Evolutionary conservation across 64 coral and sea anemone genomes (phyloP), one percentile per base, ranked within the genome.

Genomic region (Pocillopora verrucosa): DNA sequence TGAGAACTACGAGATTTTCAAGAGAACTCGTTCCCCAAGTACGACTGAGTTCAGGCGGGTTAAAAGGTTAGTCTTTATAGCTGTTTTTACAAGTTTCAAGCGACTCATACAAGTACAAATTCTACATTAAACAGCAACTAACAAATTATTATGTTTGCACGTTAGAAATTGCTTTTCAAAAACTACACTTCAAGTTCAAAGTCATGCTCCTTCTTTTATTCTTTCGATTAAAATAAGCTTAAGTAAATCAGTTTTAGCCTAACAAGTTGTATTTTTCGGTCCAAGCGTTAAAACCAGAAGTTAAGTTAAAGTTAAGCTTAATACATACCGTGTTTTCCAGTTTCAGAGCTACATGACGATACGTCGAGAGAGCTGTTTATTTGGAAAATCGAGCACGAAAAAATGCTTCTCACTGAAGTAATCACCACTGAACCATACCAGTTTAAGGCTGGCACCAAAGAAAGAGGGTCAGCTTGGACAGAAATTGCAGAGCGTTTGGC

Each of bases 81-180:
- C 26, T 74, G 26, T 74, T 74, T 74, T 74, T 34, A 74, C 3
- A 74, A 74, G 72, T 74, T 74, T 74, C 12, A 74, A 74, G 72
- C 26, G 72, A 74, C 72, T 74, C 72, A 26, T 74, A 34, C 72
- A 26, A 74, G 72, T 74, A 34, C 15, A 74, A 74, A 74, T 74
- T 74, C 15, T 74, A 74, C 72, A 74, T 74, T 74, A 74, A 74
- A 74, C 72, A 74, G 72, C 72, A 30, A 74, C 72, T 74, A 74
- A 74, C n/a, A 74, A 74, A 74, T 26, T 74, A 30, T 74, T 74
- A 74, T 74, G 72, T 74, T 74, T 74, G 26, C 72, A 74, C 26
- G n/a, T 74, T 74, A 74, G 72, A 74, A 74, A 74, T 74, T 74
- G n/a, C 72, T 74, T 74, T 74, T 74, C 72, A 74, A 74, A 74